A percentile compares a stretch with the other conserved stretches of the same genome.
phyloP scores from a whole-genome alignment of 2,113 vertebrate species.

The Syngnathus typhle region DNA sequence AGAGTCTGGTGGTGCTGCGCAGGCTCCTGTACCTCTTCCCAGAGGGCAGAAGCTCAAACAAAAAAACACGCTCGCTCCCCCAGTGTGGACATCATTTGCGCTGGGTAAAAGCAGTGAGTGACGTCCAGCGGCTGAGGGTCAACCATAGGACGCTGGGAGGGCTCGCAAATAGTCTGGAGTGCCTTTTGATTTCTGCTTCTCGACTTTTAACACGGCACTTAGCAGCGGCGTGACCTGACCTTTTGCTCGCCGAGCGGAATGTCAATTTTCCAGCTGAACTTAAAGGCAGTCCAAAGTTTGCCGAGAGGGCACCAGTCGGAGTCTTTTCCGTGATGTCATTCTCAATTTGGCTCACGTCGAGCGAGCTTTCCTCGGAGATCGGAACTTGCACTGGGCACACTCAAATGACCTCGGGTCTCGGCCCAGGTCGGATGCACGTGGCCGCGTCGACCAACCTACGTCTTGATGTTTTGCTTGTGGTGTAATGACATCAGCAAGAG shows the following conservation, averaged over 20 bases:
- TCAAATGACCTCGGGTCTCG: no score
- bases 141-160: not conserved
- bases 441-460: not conserved
- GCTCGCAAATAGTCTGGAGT: not conserved
- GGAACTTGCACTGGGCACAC: no score
- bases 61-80: no score
- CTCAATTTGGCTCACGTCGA: no score
- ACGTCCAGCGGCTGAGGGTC: not conserved
- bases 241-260: not conserved
- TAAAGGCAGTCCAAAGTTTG: not conserved
- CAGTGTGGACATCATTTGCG: not conserved
- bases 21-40: no score
- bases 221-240: not conserved
- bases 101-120: not conserved
- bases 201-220: constrained; percentile 1
- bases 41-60: no score
- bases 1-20: no score
- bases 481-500: not conserved
- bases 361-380: no score
- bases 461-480: not conserved
- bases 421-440: not conserved
- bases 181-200: not conserved
- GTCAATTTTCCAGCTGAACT: not conserved
- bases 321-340: no score
- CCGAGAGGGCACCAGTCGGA: no score